Conservation (phyloP, 2,797 vertebrate genomes). For the Bovichtus diacanthus region DNA sequence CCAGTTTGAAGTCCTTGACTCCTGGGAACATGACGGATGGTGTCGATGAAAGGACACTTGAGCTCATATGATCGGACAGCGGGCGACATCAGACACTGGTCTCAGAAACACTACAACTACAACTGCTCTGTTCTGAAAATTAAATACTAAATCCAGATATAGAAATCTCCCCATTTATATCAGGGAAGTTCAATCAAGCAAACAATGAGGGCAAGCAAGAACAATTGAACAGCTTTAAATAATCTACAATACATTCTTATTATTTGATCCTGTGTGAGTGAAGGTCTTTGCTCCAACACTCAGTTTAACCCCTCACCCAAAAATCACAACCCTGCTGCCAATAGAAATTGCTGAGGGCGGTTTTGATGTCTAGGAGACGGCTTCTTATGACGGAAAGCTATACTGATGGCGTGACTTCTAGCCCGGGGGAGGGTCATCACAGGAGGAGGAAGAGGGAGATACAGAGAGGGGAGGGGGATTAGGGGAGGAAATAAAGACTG, state of each 20-base stretch:
- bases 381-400: constrained; percentile 83
- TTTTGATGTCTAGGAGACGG: constrained; percentile 74
- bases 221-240: not conserved
- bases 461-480: constrained; percentile 55
- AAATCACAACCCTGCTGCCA: constrained; percentile 40
- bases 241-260: constrained; percentile 1
- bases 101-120: constrained; percentile 4
- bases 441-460: constrained; percentile 65
- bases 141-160: not conserved
- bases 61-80: not conserved
- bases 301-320: constrained; percentile 63
- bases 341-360: constrained; percentile 59
- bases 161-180: not conserved
- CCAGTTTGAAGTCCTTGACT: too few relatives aligned
- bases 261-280: constrained; percentile 26
- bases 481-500: constrained; percentile 54
- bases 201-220: not conserved
- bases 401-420: constrained; percentile 85
- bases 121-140: not conserved
- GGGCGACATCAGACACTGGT: not conserved
- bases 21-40: not conserved
- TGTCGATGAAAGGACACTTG: not conserved
- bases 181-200: constrained; percentile 22
- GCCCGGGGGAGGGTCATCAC: constrained; percentile 82
- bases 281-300: constrained; percentile 61